phyloP scores from a whole-genome alignment of 64 coral and sea anemone genomes.

The Porites lutea region DNA sequence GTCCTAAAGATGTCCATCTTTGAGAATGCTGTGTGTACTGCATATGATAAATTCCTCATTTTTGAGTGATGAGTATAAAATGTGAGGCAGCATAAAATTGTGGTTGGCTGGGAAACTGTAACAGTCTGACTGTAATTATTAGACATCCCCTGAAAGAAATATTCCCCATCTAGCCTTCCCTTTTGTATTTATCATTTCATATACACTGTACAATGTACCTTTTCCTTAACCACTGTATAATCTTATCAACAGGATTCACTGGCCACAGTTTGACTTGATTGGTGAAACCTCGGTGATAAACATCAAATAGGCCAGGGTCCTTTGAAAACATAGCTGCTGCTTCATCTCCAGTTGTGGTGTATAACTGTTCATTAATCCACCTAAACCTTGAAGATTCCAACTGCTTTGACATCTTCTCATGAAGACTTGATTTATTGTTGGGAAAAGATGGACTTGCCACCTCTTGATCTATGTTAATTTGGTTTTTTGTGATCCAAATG shows the following conservation, averaged over 20 bases:
- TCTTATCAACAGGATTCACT: slow-evolving; percentile 89
- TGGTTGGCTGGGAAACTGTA: no score
- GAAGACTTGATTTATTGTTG: slow-evolving; percentile 39
- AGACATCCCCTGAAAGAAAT: no score
- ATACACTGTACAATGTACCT: slow-evolving; percentile 51
- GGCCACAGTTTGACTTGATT: slow-evolving; percentile 93
- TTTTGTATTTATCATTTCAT: background rate
- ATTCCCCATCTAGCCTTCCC: no score
- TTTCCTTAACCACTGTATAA: slow-evolving; percentile 91
- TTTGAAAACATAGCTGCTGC: slow-evolving; percentile 80
- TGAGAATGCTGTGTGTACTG: no score
- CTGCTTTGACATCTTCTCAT: slow-evolving; percentile 88
- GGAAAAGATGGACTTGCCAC: background rate
- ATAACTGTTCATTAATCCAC: slow-evolving; percentile 96
- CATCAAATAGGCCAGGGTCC: slow-evolving; percentile 86
- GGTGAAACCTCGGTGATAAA: slow-evolving; percentile 91
- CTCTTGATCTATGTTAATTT: background rate
- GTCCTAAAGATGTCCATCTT: no score
- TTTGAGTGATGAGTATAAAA: no score
- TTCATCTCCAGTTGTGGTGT: slow-evolving; percentile 80
- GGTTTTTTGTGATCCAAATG: background rate
- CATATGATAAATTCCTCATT: no score
- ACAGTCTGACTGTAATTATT: no score
- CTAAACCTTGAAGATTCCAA: slow-evolving; percentile 93
- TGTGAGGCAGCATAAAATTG: no score